Base-by-base conservation (phyloP, 1,140 invertebrate species). In the Zaprionus camerounensis region DNA sequence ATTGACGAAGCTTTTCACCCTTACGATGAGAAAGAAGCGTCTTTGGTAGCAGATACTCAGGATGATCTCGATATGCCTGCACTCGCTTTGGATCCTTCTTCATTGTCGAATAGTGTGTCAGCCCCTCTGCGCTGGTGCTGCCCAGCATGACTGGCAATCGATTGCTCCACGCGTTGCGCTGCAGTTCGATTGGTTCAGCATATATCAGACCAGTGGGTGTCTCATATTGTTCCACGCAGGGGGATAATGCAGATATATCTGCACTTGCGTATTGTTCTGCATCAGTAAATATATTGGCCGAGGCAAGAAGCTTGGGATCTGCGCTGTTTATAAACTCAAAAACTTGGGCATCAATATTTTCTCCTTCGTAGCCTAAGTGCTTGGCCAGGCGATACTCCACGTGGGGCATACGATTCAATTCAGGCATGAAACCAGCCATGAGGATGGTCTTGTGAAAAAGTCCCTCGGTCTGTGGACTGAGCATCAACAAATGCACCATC, bases 381-480 rank as follows among this genome's bases (percentile, higher is more conserved):
- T 77, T 81, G 1, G 91, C 91, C 26, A 92, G 34, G 0, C 85
- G 78, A 34, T 80, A 91, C 46, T 91, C 81, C 17, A 76, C n/a
- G 3, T 86, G 11, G 3, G 80, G 80, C 11, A 58, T 1, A 0
- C 58, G 61, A 36, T 59, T 63, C 7, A 76, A 24, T 80, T 93
- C 92, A 91, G 4, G 82, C 70, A 9, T 11, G 22, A 58, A 74
- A 3, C 95, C 95, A 59, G 94, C 94, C 91, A 95, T 94, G 0
- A 93, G 68, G 28, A 95, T 95, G 2, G 93, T 94, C 82, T 94
- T 94, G 61, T 95, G 93, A 68, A 95, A 95, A 12, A 95, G 91
- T 9, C 94, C 94, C 92, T 82, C 68, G 36, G 93, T 34, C 64
- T 77, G 76, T 1, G 87, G 91, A 62, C 82, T 82, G 4, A 90